Conservation (phyloP, 2,888 invertebrate species). For the Rhaphigaster nebulosa region DNA sequence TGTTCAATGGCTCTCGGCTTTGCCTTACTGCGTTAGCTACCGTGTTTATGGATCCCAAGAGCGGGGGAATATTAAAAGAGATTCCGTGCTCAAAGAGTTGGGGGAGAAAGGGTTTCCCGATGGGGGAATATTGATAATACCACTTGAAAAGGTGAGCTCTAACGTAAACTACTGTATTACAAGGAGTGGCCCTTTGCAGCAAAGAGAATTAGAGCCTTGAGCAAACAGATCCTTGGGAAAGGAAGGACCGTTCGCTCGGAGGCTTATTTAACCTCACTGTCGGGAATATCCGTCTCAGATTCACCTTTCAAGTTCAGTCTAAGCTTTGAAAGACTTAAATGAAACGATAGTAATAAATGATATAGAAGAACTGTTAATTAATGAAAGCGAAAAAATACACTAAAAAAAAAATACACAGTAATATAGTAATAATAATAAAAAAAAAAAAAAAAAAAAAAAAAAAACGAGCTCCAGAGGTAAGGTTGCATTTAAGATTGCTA, state of each 20-base stretch:
- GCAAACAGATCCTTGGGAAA: neutral
- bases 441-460: too few relatives aligned
- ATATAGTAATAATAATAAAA: too few relatives aligned
- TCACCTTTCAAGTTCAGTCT: neutral
- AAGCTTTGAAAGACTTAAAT: neutral
- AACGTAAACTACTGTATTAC: constrained; percentile 7
- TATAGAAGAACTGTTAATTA: too few relatives aligned
- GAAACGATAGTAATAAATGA: too few relatives aligned
- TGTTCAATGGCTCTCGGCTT: neutral
- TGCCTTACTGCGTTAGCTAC: constrained; percentile 5
- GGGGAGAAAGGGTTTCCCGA: neutral
- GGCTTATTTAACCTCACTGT: neutral
- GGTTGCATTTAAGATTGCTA: too few relatives aligned
- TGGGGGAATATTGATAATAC: neutral
- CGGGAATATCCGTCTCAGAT: neutral
- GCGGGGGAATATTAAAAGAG: constrained; percentile 8
- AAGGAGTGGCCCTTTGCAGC: neutral
- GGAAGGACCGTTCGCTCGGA: neutral
- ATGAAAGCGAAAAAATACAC: too few relatives aligned
- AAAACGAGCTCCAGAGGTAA: too few relatives aligned
- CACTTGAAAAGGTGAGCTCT: constrained; percentile 24
- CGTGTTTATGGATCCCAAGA: neutral
- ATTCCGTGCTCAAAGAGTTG: neutral
- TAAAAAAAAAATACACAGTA: too few relatives aligned
- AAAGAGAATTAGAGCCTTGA: neutral